Conservation (phyloP, 2,888 invertebrate species). For the Tenthredo scrophulariae region DNA sequence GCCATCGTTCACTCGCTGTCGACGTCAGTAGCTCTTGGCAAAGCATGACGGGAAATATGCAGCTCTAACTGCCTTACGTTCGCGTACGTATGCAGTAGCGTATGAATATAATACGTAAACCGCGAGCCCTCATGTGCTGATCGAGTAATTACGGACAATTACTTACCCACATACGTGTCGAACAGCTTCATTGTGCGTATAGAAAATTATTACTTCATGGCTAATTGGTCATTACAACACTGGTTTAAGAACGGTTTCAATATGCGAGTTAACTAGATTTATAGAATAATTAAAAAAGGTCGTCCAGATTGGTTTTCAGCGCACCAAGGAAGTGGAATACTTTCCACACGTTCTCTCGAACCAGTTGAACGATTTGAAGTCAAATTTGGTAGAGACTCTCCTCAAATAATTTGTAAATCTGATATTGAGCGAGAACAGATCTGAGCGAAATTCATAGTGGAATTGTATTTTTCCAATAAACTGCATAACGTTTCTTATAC, state of each 20-base stretch:
- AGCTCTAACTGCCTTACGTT: slow-evolving; percentile 18
- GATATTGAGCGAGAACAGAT: not conserved
- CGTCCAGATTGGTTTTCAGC: not conserved
- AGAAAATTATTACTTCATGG: not conserved
- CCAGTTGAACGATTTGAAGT: not conserved
- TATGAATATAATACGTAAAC: slow-evolving; percentile 4
- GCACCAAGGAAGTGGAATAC: not conserved
- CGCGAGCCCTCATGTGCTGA: slow-evolving; percentile 6
- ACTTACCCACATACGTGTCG: slow-evolving; percentile 33
- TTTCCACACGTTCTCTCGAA: not conserved
- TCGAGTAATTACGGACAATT: slow-evolving; percentile 41
- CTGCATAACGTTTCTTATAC: not conserved
- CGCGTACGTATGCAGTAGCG: not conserved
- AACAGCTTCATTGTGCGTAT: slow-evolving; percentile 2
- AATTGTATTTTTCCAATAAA: not conserved
- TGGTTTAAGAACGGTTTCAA: not conserved
- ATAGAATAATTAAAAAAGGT: not conserved
- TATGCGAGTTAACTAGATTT: not conserved
- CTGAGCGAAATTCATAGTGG: not conserved
- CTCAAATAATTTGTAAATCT: not conserved
- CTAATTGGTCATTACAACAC: slow-evolving; percentile 10
- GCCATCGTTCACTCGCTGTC: slow-evolving; percentile 7
- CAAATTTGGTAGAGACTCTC: not conserved
- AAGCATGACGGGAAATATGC: slow-evolving; percentile 9
- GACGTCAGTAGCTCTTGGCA: slow-evolving; percentile 25